Evolutionary conservation across 2,797 vertebrate species (phyloP).

Genomic region (Gila robusta): DNA sequence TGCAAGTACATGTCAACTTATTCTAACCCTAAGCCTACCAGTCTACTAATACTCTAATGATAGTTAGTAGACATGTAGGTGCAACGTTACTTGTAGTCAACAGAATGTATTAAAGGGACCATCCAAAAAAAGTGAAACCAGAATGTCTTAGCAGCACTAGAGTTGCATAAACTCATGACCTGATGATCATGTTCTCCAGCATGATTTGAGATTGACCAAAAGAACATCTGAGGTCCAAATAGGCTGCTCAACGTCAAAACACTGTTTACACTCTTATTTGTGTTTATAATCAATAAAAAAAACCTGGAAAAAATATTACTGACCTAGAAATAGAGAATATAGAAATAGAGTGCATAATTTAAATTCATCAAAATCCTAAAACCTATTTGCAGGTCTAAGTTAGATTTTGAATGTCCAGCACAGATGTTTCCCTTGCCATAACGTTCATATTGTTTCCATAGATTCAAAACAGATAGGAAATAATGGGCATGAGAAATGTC

Average conservation of each 20-base stretch:
- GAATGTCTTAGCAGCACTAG: background rate
- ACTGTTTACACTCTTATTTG: too few species aligned
- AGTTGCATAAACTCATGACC: background rate
- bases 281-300: too few species aligned
- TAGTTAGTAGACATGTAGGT: too few species aligned
- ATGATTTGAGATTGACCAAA: constrained; percentile 2
- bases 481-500: constrained; percentile 3
- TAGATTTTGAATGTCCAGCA: background rate
- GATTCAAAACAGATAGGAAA: background rate
- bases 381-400: background rate
- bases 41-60: too few species aligned
- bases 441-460: constrained; percentile 10
- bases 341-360: background rate
- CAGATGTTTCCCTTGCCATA: constrained; percentile 8
- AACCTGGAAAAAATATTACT: background rate
- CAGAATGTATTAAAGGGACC: too few species aligned
- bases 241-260: background rate
- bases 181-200: background rate
- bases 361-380: background rate
- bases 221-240: background rate
- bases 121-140: background rate
- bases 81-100: too few species aligned
- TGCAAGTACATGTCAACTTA: too few species aligned
- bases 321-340: background rate
- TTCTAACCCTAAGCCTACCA: too few species aligned